phyloP scores from a whole-genome alignment of 2,113 vertebrate genomes.

The Pygathrix nemaeus region DNA sequence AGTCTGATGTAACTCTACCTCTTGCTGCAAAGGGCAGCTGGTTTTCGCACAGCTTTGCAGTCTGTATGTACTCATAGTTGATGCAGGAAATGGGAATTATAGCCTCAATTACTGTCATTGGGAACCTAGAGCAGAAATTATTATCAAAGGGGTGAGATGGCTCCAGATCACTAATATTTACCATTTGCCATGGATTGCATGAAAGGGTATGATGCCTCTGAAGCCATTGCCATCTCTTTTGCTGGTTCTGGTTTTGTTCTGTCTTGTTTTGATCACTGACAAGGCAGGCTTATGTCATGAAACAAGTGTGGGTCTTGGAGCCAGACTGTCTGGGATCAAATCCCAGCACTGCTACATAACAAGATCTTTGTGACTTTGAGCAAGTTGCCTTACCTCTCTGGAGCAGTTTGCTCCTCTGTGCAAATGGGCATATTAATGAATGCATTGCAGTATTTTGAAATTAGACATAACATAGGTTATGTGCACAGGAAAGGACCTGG shows the following conservation, averaged over 20 bases:
- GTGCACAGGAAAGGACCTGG: not conserved
- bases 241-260: not conserved
- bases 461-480: rapidly evolving
- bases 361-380: not conserved
- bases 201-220: not conserved
- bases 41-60: constrained; percentile 73
- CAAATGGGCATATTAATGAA: not conserved
- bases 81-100: constrained; percentile 76
- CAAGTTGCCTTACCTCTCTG: not conserved
- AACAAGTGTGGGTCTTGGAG: constrained; percentile 18
- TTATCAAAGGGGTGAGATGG: constrained; percentile 80
- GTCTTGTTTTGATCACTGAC: constrained; percentile 9
- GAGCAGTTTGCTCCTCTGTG: not conserved
- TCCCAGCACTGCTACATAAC: not conserved
- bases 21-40: constrained; percentile 77
- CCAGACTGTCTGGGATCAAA: constrained; percentile 1
- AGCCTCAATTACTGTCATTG: constrained; percentile 75
- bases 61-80: constrained; percentile 53
- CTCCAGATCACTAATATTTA: constrained; percentile 55
- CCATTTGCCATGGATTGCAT: constrained; percentile 7
- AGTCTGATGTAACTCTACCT: constrained; percentile 79
- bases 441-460: not conserved
- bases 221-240: not conserved
- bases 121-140: constrained; percentile 73
- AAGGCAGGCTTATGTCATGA: not conserved